phyloP scores from a whole-genome alignment of 2,113 vertebrate species.

The Climacteris rufus region DNA sequence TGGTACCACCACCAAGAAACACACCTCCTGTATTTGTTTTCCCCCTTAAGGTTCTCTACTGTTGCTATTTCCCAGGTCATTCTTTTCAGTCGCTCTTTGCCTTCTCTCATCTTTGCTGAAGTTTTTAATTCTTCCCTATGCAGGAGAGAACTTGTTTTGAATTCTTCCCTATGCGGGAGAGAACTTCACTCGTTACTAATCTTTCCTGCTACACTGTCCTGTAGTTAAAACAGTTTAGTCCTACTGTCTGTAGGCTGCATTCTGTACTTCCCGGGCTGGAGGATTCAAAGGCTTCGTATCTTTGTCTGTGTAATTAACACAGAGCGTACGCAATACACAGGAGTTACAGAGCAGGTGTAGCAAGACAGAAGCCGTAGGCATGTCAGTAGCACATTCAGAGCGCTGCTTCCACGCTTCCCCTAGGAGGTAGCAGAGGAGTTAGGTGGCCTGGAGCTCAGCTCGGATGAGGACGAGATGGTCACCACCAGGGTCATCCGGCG shows the following conservation, averaged over 20 bases:
- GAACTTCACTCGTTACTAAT: background rate
- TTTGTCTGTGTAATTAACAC: background rate
- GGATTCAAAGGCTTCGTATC: background rate
- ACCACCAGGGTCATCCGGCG: slow-evolving; percentile 94
- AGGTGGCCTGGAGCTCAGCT: slow-evolving; percentile 89
- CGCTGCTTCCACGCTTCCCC: slow-evolving; percentile 76
- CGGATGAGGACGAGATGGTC: slow-evolving; percentile 90
- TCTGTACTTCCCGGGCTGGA: rapidly evolving
- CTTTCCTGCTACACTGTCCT: background rate
- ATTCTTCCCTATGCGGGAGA: background rate
- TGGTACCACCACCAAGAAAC: background rate
- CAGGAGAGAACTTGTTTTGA: background rate
- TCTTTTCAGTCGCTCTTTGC: background rate
- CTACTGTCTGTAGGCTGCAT: background rate
- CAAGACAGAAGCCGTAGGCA: background rate
- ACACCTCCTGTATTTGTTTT: background rate
- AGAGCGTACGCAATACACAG: background rate
- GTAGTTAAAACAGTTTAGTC: background rate
- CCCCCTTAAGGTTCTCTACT: background rate
- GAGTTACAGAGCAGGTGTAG: background rate
- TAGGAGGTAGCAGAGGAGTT: slow-evolving; percentile 91
- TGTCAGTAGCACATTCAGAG: background rate
- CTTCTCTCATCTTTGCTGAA: background rate
- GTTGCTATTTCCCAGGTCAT: background rate
- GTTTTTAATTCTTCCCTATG: background rate